A percentile compares a stretch with the other conserved stretches of the same genome.
Evolutionary conservation across 23 tunicate species (phyloP).

Genomic region (Ciona savignyi): DNA sequence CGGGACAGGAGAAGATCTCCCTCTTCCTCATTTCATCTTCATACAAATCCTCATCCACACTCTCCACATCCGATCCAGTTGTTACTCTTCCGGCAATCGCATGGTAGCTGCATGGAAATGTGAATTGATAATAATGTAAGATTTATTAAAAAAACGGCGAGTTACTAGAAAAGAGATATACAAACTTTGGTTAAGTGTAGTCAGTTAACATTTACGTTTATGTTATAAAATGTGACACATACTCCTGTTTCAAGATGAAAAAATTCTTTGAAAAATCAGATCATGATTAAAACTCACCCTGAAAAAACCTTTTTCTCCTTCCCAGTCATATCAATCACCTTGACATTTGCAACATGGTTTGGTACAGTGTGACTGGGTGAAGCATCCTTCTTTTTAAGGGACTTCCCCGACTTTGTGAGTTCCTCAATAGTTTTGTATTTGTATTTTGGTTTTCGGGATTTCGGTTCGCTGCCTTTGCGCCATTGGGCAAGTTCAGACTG

Average conservation of each 20-base stretch:
- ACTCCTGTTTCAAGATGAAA: too few relatives aligned
- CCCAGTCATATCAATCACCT: slow-evolving; percentile 98
- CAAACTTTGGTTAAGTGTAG: too few relatives aligned
- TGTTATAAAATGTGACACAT: too few relatives aligned
- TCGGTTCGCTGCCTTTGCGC: slow-evolving; percentile 63
- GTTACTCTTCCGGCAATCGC: slow-evolving; percentile 81
- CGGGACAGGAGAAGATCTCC: slow-evolving; percentile 72
- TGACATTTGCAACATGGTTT: slow-evolving; percentile 55
- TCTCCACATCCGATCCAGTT: slow-evolving; percentile 55
- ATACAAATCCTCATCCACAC: slow-evolving; percentile 35
- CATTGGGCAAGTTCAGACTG: slow-evolving; percentile 59
- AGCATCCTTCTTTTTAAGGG: slow-evolving; percentile 10
- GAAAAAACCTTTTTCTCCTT: slow-evolving; percentile 92
- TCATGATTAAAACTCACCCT: slow-evolving; percentile 46
- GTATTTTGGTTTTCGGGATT: slow-evolving; percentile 71
- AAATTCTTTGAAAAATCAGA: too few relatives aligned
- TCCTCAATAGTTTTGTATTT: slow-evolving; percentile 87
- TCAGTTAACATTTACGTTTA: too few relatives aligned
- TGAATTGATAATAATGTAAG: too few relatives aligned
- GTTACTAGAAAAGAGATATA: too few relatives aligned
- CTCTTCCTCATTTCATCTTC: slow-evolving; percentile 9
- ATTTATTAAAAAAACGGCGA: too few relatives aligned
- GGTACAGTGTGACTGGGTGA: slow-evolving; percentile 17
- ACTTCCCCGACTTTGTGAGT: slow-evolving; percentile 66
- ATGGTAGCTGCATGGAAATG: slow-evolving; percentile 42